These are phyloP conservation scores for Euclidia mi DNA, from an alignment of 2,888 invertebrate species.

Conservation along the genomic window DNA sequence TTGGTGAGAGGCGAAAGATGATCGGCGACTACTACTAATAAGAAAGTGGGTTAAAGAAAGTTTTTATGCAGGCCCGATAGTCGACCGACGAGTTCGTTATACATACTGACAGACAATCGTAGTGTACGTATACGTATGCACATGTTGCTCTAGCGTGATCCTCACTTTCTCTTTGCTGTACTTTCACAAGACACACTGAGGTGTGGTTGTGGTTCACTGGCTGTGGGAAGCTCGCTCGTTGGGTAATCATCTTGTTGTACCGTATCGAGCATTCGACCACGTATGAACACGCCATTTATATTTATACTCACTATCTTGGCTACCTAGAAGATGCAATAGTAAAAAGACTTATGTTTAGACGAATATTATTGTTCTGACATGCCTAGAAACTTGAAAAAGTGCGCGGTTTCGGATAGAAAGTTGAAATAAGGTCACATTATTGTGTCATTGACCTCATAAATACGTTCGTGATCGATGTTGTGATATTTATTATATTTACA, in stretches of 20 bases:
- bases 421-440: slow-evolving; percentile 64
- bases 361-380: neutral
- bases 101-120: slow-evolving; percentile 69
- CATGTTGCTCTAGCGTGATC: slow-evolving; percentile 77
- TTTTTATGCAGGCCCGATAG: slow-evolving; percentile 82
- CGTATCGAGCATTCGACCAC: slow-evolving; percentile 3
- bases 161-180: slow-evolving; percentile 89
- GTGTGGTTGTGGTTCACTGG: slow-evolving; percentile 84
- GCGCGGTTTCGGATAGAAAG: slow-evolving; percentile 50
- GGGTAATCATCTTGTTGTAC: slow-evolving; percentile 57
- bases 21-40: slow-evolving; percentile 72
- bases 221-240: slow-evolving; percentile 68
- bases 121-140: slow-evolving; percentile 69
- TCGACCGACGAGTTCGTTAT: slow-evolving; percentile 78
- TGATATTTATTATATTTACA: neutral
- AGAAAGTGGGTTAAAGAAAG: slow-evolving; percentile 90
- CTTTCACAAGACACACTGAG: slow-evolving; percentile 85
- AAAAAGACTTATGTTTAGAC: too few species aligned
- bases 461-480: slow-evolving; percentile 13
- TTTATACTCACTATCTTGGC: neutral
- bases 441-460: slow-evolving; percentile 63
- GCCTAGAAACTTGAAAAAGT: slow-evolving; percentile 24
- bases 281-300: neutral
- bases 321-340: too few species aligned
- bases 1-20: slow-evolving; percentile 85